Conservation (phyloP, 2,113 vertebrate species). For the Pelusios castaneus region DNA sequence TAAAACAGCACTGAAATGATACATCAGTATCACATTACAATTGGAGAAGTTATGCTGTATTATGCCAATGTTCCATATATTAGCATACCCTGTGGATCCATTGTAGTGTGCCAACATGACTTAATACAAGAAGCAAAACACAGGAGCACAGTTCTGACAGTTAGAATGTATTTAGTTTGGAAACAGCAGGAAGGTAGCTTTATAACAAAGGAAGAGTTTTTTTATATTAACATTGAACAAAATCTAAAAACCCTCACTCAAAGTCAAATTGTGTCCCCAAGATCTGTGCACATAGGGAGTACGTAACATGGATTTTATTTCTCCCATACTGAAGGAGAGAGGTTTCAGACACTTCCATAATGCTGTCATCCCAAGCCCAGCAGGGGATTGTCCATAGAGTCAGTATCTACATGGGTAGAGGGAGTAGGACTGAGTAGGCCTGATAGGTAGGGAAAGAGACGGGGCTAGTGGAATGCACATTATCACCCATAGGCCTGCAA, state of each 20-base stretch:
- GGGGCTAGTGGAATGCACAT: neutral
- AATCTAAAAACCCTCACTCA: conserved; percentile 15
- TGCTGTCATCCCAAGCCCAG: neutral
- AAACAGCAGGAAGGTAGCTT: neutral
- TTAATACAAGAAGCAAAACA: conserved; percentile 29
- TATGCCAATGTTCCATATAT: conserved; percentile 42
- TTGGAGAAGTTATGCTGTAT: conserved; percentile 29
- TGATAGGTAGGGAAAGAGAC: neutral
- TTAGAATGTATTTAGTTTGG: conserved; percentile 31
- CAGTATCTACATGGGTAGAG: neutral
- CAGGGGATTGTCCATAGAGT: neutral
- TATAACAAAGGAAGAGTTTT: conserved; percentile 23
- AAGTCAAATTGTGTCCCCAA: neutral
- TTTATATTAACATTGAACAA: conserved; percentile 1
- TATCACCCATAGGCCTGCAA: fast-evolving
- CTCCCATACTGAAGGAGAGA: neutral
- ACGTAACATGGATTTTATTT: neutral
- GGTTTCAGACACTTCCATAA: neutral
- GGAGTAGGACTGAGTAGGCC: neutral
- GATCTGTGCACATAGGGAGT: neutral
- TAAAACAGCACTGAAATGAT: conserved; percentile 39
- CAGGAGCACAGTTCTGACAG: neutral
- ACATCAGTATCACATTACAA: conserved; percentile 36
- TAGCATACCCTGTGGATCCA: conserved; percentile 43
- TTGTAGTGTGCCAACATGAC: conserved; percentile 33